Conservation (phyloP, 2,113 vertebrate species). For the Opisthocomus hoazin region DNA sequence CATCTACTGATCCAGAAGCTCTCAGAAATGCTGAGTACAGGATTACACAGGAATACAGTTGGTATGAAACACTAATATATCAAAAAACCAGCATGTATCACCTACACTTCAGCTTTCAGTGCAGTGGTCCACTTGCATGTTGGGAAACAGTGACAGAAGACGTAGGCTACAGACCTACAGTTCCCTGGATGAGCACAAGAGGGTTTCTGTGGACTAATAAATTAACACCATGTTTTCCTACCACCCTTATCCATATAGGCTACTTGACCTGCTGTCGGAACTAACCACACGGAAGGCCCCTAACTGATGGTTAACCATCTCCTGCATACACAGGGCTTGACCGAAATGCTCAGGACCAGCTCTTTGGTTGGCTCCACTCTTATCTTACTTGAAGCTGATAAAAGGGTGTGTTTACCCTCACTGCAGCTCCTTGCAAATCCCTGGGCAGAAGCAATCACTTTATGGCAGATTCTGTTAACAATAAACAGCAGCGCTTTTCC, state of each 20-base stretch:
- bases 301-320: not conserved
- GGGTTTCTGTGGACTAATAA: not conserved
- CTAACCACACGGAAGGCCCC: not conserved
- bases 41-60: not conserved
- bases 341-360: not conserved
- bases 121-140: not conserved
- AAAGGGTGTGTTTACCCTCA: not conserved
- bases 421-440: not conserved
- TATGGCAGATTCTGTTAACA: conserved; percentile 13
- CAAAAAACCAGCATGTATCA: rapidly evolving
- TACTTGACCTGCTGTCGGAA: not conserved
- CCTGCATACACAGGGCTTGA: not conserved
- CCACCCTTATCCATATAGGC: not conserved
- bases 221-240: not conserved
- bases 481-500: not conserved
- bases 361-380: conserved; percentile 20
- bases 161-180: not conserved
- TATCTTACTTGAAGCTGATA: conserved; percentile 53
- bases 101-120: not conserved
- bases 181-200: not conserved
- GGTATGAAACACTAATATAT: not conserved
- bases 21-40: not conserved
- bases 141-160: not conserved
- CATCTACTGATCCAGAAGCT: not conserved
- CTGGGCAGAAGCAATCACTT: not conserved